These are phyloP conservation scores for Dendrocincla tyrannina DNA, from an alignment of 2,797 vertebrate species.

Conservation along the genomic window DNA sequence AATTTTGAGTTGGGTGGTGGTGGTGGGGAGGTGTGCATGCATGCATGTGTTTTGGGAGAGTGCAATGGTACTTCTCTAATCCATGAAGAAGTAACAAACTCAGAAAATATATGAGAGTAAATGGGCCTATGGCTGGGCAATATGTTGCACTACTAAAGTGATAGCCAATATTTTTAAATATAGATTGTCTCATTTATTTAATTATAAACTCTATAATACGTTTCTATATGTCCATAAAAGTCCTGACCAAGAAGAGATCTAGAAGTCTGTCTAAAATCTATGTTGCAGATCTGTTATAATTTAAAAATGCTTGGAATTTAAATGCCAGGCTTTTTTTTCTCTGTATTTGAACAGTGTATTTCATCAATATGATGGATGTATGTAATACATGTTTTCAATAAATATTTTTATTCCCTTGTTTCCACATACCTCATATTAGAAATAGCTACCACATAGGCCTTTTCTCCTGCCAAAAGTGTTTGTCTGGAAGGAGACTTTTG, in stretches of 20 bases:
- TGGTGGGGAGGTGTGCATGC: not conserved
- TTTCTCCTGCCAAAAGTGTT: not conserved
- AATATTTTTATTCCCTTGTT: not conserved
- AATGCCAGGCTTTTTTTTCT: not conserved
- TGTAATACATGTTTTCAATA: not conserved
- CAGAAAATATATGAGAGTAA: not conserved
- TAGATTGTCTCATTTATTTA: not conserved
- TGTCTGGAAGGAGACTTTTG: not conserved
- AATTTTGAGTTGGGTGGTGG: not conserved
- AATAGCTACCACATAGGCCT: not conserved
- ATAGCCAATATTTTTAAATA: not conserved
- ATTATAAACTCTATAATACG: not conserved
- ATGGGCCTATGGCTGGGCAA: not conserved
- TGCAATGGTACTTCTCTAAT: not conserved
- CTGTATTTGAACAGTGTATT: not conserved
- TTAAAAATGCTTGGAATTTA: not conserved
- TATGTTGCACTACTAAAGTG: not conserved
- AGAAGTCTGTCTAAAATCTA: not conserved
- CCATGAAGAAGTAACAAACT: not conserved
- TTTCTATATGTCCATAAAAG: not conserved
- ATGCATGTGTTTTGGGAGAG: not conserved
- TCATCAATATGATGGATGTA: not conserved
- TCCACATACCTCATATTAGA: not conserved
- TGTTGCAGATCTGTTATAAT: not conserved
- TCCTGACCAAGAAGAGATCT: not conserved